Evolutionary conservation across 2,113 vertebrate species (phyloP).

Genomic region (Pipa parva): DNA sequence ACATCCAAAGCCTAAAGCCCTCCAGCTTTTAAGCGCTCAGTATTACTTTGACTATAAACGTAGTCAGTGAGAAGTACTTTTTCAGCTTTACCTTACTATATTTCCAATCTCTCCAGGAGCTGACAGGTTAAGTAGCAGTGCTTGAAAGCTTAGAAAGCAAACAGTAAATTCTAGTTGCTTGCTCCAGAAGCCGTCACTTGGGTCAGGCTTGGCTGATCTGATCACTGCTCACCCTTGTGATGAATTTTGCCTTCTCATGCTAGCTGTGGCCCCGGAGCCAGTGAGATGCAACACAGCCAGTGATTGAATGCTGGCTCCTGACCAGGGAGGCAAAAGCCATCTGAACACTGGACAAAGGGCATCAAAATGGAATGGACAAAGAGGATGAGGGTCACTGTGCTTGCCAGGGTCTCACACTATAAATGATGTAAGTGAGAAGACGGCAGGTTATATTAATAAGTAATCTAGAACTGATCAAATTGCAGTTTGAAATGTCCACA

Average conservation of each 20-base stretch:
- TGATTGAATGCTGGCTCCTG: conserved; percentile 40
- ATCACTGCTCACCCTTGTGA: conserved; percentile 61
- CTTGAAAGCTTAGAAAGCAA: conserved; percentile 23
- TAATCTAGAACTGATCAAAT: too few species aligned
- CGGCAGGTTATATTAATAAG: too few species aligned
- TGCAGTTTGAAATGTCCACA: too few species aligned
- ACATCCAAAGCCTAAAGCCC: too few species aligned
- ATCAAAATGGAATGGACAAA: conserved; percentile 20
- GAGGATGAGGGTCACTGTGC: neutral
- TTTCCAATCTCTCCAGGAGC: too few species aligned
- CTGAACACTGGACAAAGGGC: conserved; percentile 15
- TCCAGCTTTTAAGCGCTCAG: too few species aligned
- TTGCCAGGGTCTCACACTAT: neutral
- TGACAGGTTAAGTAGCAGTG: neutral
- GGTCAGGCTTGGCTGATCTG: conserved; percentile 56
- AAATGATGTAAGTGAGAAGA: neutral
- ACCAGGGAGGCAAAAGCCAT: neutral
- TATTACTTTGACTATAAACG: too few species aligned
- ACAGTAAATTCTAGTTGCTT: conserved; percentile 55
- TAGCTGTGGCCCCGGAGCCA: conserved; percentile 66
- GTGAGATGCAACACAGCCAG: conserved; percentile 36
- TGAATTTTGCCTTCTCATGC: conserved; percentile 68
- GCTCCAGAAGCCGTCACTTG: conserved; percentile 58
- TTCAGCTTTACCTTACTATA: too few species aligned
- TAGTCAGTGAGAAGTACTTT: too few species aligned